Base-by-base conservation (phyloP, 2,797 vertebrate species). In the Ptychadena robeensis region DNA sequence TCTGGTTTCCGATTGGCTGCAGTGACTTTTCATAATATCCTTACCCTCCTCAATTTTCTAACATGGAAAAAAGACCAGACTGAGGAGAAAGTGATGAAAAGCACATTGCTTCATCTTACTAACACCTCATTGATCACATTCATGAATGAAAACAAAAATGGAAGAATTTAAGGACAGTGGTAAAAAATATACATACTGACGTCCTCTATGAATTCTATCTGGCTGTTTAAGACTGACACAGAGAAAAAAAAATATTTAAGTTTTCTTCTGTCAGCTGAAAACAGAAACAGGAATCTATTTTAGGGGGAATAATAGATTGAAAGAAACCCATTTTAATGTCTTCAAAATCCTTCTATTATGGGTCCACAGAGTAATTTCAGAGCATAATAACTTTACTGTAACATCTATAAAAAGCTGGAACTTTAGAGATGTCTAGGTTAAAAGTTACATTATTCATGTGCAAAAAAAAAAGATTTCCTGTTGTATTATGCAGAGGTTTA, bases 401-500 rank as follows among this genome's bases (percentile, higher is more conserved):
- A 31, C 85, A 85, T 86, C 79, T 87, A 87, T 73, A 70, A 88
- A 68, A 87, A 85, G 86, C 83, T 81, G 82, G 9, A 86, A 57
- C 35, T 88, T 88, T 87, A 87, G 32, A 80, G 81, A 86, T 82
- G n/a, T 90, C 57, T 76, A 86, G 85, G 73, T 85, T 89, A 86
- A 88, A 88, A 69, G 61, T 87, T 90, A 89, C 78, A 86, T 88
- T 90, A 87, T 89, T 87, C 87, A 73, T 30, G 86, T 61, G 73
- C 86, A 81, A 66, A n/a, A 81, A 66, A n/a, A 88, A 83, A 89
- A 6, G 82, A 85, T 32, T 77, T 63, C 79, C 77, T 61, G 79
- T 82, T 80, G 69, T 90, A 89, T 34, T 88, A 89, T 87, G 87
- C 82, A 86, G 86, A 85, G 79, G 73, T 88, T 88, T 88, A 80